Percentiles rank a stretch among this genome's conserved stretches.
Evolutionary conservation across 1,140 invertebrate species (phyloP).

Genomic region (Prorops nasuta): DNA sequence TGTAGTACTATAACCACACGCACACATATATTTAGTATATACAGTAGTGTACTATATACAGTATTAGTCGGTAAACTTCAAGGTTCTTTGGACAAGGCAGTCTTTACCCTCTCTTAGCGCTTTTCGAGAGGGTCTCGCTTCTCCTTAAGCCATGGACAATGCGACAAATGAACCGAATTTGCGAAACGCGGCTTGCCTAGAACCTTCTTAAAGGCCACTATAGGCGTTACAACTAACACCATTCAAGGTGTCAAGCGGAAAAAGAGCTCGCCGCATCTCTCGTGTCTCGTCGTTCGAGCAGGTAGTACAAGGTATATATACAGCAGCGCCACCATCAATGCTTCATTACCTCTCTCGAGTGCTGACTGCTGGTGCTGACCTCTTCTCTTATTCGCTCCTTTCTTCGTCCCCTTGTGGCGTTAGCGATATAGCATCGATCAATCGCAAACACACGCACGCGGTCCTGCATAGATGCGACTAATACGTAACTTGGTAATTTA

Average conservation of each 20-base stretch:
- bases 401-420: too few species aligned
- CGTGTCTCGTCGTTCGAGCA: conserved; percentile 23
- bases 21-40: too few species aligned
- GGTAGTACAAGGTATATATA: too few species aligned
- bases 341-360: too few species aligned
- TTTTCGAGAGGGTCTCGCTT: conserved; percentile 44
- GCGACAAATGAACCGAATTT: conserved; percentile 58
- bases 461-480: too few species aligned
- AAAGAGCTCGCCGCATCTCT: conserved; percentile 34
- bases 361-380: too few species aligned
- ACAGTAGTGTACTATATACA: too few species aligned
- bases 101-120: not conserved
- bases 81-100: not conserved
- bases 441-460: too few species aligned
- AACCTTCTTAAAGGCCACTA: conserved; percentile 26
- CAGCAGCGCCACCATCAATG: too few species aligned
- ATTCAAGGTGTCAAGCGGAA: conserved; percentile 50
- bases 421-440: too few species aligned
- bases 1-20: too few species aligned
- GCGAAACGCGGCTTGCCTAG: conserved; percentile 41
- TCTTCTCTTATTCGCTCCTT: too few species aligned
- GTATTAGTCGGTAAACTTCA: not conserved
- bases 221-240: conserved; percentile 56
- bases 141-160: conserved; percentile 52
- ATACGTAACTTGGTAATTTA: conserved; percentile 42